A percentile compares a stretch with the other conserved stretches of the same genome.
Evolutionary conservation across 2,797 vertebrate species (phyloP).

Genomic region (Lepilemur septentrionalis): DNA sequence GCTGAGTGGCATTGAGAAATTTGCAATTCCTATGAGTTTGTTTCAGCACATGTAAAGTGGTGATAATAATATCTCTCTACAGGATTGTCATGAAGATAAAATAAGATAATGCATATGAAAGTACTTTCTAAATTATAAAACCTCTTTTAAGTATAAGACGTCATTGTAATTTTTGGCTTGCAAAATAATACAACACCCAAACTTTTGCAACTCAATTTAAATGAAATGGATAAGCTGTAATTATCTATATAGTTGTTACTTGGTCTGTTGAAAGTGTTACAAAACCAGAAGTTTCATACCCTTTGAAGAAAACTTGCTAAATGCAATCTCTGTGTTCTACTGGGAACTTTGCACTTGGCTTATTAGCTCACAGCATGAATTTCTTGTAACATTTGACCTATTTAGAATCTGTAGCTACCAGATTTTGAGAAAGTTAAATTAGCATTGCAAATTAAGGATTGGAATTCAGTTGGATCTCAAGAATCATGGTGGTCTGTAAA

Average conservation of each 20-base stretch:
- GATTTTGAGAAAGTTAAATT: constrained; percentile 19
- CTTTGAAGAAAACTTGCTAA: neutral
- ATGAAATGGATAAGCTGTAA: neutral
- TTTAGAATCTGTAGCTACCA: constrained; percentile 12
- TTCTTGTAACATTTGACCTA: constrained; percentile 40
- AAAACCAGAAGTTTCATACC: neutral
- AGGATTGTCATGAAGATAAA: neutral
- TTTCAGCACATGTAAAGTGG: neutral
- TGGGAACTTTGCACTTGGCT: neutral
- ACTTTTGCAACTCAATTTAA: constrained; percentile 44
- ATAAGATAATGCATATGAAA: neutral
- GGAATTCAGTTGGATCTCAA: neutral
- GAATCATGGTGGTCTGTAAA: neutral
- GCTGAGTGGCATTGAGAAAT: neutral
- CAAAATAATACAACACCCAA: neutral
- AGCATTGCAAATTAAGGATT: constrained; percentile 33
- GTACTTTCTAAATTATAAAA: neutral
- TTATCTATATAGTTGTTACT: constrained; percentile 28
- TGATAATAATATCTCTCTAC: neutral
- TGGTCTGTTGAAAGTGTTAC: neutral
- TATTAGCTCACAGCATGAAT: constrained; percentile 36
- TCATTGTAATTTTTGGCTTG: neutral
- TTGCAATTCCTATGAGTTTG: neutral
- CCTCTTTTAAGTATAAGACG: neutral
- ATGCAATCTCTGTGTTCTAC: neutral